phyloP scores from a whole-genome alignment of 2,888 invertebrate genomes.

The Polyommatus icarus region DNA sequence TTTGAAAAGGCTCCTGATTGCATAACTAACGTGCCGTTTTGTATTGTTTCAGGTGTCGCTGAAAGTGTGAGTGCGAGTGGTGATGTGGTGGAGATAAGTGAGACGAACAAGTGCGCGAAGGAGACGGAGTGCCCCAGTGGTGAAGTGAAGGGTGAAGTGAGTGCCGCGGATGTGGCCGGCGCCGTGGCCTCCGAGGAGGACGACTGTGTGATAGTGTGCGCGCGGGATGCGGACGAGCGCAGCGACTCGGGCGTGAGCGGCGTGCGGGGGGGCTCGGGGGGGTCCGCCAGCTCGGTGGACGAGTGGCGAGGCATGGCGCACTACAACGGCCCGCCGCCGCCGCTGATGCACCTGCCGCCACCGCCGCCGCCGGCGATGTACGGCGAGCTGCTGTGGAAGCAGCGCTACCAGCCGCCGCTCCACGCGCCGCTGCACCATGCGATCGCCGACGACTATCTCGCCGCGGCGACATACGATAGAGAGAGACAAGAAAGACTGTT shows the following conservation, averaged over 20 bases:
- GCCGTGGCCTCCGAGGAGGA: constrained; percentile 82
- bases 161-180: constrained; percentile 75
- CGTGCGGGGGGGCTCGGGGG: constrained; percentile 85
- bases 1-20: not conserved
- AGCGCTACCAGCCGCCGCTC: constrained; percentile 79
- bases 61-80: constrained; percentile 71
- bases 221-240: constrained; percentile 79
- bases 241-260: constrained; percentile 88
- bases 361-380: constrained; percentile 77
- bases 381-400: constrained; percentile 82
- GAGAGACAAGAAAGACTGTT: constrained; percentile 85
- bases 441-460: constrained; percentile 74
- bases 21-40: constrained; percentile 34
- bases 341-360: constrained; percentile 71
- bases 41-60: constrained; percentile 68
- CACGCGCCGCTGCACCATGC: constrained; percentile 77
- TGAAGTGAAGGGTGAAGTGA: constrained; percentile 76
- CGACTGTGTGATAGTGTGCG: constrained; percentile 84
- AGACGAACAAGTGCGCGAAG: constrained; percentile 72
- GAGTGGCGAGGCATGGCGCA: constrained; percentile 88
- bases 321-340: constrained; percentile 84
- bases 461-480: constrained; percentile 79
- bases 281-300: constrained; percentile 87
- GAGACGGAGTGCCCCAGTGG: constrained; percentile 63
- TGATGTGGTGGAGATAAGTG: constrained; percentile 70